Percentiles rank a stretch among this genome's conserved stretches.
phyloP scores from a whole-genome alignment of 2,888 invertebrate species.

The Cetonia aurata region DNA sequence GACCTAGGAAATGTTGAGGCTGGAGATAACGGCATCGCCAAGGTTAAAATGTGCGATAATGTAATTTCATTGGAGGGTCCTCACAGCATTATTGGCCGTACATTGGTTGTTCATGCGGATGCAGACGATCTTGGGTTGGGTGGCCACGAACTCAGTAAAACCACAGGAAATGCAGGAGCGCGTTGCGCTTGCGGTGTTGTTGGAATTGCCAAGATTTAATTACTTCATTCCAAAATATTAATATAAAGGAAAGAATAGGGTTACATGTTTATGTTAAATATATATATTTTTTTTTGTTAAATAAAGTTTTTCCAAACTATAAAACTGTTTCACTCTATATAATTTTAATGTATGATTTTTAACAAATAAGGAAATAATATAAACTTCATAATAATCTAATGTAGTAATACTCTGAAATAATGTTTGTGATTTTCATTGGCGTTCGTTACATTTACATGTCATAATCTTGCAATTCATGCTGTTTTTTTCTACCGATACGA shows the following conservation, averaged over 20 bases:
- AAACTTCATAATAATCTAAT: too few relatives aligned
- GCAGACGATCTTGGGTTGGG: constrained; percentile 94
- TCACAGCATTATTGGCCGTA: constrained; percentile 86
- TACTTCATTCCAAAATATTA: constrained; percentile 41
- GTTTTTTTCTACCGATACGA: too few relatives aligned
- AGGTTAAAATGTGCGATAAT: constrained; percentile 75
- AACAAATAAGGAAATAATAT: too few relatives aligned
- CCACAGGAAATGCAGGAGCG: constrained; percentile 95
- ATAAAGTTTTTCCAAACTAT: not conserved
- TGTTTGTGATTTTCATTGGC: too few relatives aligned
- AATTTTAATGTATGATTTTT: too few relatives aligned
- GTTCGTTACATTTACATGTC: too few relatives aligned
- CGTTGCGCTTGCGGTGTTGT: constrained; percentile 92
- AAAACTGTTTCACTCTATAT: too few relatives aligned
- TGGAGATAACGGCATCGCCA: constrained; percentile 73
- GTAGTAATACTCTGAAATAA: too few relatives aligned
- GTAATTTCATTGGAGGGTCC: constrained; percentile 77
- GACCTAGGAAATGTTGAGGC: constrained; percentile 90
- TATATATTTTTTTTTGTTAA: constrained; percentile 34
- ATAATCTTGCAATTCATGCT: too few relatives aligned
- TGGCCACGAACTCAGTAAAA: constrained; percentile 91
- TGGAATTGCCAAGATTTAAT: constrained; percentile 73
- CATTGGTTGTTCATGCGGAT: constrained; percentile 92
- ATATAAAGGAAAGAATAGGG: constrained; percentile 6
- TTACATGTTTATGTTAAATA: constrained; percentile 7